These are phyloP conservation scores for Thermophis baileyi DNA, from an alignment of 2,113 vertebrate genomes.

Conservation along the genomic window DNA sequence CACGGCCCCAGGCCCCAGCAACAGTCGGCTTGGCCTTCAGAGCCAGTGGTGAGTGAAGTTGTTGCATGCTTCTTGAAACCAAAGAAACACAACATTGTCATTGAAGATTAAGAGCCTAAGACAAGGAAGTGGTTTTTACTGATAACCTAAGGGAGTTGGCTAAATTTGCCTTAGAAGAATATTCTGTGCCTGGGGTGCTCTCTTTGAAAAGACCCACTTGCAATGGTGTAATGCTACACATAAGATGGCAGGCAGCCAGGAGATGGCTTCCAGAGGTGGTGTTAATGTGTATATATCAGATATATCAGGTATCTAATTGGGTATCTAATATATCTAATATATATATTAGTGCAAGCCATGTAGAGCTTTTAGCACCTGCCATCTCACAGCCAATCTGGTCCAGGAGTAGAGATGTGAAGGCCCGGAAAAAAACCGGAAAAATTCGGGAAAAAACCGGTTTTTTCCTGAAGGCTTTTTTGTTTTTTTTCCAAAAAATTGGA, in stretches of 20 bases:
- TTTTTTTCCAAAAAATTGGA: no score
- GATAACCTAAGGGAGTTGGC: background rate
- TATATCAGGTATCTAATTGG: background rate
- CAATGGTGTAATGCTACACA: background rate
- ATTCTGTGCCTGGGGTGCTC: background rate
- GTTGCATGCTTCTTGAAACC: background rate
- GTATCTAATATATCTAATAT: no score
- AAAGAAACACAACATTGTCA: background rate
- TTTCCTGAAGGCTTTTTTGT: no score
- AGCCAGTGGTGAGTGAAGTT: constrained; percentile 67
- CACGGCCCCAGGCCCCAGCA: constrained; percentile 86
- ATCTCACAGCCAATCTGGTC: background rate
- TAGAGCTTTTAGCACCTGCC: background rate
- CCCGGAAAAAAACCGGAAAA: no score
- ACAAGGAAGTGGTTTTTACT: background rate
- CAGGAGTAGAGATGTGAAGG: no score
- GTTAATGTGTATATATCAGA: background rate
- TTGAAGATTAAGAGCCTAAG: background rate
- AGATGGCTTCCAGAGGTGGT: background rate
- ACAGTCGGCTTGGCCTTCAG: constrained; percentile 89
- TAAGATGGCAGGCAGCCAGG: background rate
- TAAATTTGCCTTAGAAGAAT: background rate
- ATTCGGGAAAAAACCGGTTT: no score
- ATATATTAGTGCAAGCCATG: background rate
- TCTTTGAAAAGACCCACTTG: background rate